Evolutionary conservation across 2,888 invertebrate species (phyloP).

Genomic region (Nymphalis urticae): DNA sequence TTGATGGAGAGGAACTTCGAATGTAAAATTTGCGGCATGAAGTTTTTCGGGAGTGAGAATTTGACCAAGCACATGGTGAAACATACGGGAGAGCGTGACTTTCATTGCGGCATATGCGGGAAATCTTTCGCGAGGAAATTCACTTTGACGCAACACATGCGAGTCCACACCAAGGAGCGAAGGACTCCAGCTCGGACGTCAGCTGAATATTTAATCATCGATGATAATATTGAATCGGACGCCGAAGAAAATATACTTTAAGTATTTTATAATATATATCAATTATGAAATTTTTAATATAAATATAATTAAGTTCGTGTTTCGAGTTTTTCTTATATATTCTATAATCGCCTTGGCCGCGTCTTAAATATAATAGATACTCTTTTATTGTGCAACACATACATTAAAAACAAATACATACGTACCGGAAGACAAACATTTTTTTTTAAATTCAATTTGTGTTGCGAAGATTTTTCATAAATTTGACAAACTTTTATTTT

Average conservation of each 20-base stretch:
- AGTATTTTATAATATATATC: too few relatives aligned
- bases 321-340: too few relatives aligned
- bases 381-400: too few relatives aligned
- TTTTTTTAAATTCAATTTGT: too few relatives aligned
- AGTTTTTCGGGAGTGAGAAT: conserved; percentile 54
- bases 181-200: not conserved
- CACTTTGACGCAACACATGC: conserved; percentile 44
- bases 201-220: conserved; percentile 30
- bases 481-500: too few relatives aligned
- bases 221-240: conserved; percentile 22
- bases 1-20: conserved; percentile 41
- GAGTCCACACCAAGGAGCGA: conserved; percentile 40
- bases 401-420: too few relatives aligned
- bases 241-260: too few relatives aligned
- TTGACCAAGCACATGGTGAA: conserved; percentile 59
- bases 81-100: conserved; percentile 55
- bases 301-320: too few relatives aligned
- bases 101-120: conserved; percentile 57
- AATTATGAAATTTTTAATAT: too few relatives aligned
- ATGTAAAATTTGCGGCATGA: conserved; percentile 48
- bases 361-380: not conserved
- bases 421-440: too few relatives aligned
- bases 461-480: too few relatives aligned
- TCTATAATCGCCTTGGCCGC: too few relatives aligned
- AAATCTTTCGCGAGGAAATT: conserved; percentile 45